A percentile compares a stretch with the other conserved stretches of the same genome.
phyloP scores from a whole-genome alignment of 2,888 invertebrate genomes.

The Philopedon plagiatum region DNA sequence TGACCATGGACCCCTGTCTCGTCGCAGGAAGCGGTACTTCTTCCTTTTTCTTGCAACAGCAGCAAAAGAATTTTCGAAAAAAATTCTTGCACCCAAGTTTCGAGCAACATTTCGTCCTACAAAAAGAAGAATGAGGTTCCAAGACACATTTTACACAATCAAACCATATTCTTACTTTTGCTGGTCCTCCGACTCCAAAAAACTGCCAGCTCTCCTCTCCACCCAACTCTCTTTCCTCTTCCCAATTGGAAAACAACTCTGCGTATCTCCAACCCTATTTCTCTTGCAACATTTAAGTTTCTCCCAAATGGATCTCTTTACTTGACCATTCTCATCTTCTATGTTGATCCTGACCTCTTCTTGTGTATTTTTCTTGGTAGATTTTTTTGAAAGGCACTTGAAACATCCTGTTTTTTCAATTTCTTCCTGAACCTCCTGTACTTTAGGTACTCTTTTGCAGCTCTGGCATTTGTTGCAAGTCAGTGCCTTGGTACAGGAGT shows the following conservation, averaged over 20 bases:
- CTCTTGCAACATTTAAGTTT: constrained; percentile 66
- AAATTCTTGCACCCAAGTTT: constrained; percentile 59
- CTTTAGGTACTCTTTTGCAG: constrained; percentile 33
- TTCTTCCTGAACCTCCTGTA: constrained; percentile 20
- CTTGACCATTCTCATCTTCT: constrained; percentile 66
- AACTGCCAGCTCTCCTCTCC: constrained; percentile 73
- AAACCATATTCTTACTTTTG: constrained; percentile 41
- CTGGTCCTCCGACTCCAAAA: constrained; percentile 68
- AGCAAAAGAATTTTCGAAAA: constrained; percentile 60
- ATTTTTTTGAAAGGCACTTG: constrained; percentile 64
- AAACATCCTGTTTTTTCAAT: constrained; percentile 67
- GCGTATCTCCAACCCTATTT: constrained; percentile 69
- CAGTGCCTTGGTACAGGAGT: constrained; percentile 58
- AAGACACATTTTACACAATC: no score
- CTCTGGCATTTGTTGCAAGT: constrained; percentile 55
- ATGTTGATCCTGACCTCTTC: constrained; percentile 61
- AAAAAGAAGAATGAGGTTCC: no score
- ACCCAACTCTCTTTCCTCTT: constrained; percentile 69
- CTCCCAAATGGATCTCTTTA: constrained; percentile 62
- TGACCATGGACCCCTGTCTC: constrained; percentile 76
- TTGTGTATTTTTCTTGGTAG: constrained; percentile 43
- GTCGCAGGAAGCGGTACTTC: constrained; percentile 69
- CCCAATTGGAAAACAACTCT: constrained; percentile 60
- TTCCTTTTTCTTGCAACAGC: constrained; percentile 54
- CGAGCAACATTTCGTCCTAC: constrained; percentile 56